Evolutionary conservation across 1,140 invertebrate genomes (phyloP), one percentile per base, ranked within the genome.

Genomic region (Berghia stephanieae): DNA sequence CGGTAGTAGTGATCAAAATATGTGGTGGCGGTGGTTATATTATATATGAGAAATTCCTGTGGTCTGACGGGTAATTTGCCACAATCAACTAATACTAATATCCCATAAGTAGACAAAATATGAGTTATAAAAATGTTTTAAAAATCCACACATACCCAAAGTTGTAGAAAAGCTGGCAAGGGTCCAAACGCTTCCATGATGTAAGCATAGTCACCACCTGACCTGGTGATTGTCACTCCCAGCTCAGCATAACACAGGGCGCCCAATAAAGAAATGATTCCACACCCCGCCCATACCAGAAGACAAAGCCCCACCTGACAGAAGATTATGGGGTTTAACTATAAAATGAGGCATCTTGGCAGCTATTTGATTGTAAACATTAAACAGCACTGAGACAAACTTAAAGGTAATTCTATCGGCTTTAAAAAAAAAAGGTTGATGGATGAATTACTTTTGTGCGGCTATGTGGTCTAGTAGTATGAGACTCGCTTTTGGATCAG

Each of bases 181-280:
- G 94, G 92, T 0, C 42, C 98, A 96, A 90, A 98, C 0, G 96
- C 95, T 86, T 96, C 94, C 73, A 93, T 93, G 55, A 99, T 96
- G 86, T 99, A 99, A 0, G 96, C 96, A 89, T 99, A 99, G 91
- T 99, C 97, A 5, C 97, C 98, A 5, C 98, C 98, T 38, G 96
- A 98, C 86, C 96, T 96, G 3, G 95, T 94, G 78, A 99, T 98
- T 24, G 93, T 93, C 89, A 95, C 92, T 92, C 98, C 98, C 70
- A 99, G 91, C 92, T 99, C 98, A 0, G 97, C 97, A 89, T 99
- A 99, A 88, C 97, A 99, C 1, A 99, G 90, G 1, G 96, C 96
- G 8, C 97, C 97, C 73, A 98, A 92, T 84, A 96, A 94, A 1
- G 82, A 84, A 31, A 87, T 73, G 3, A 89, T 24, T 13, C 98